Evolutionary conservation across 2,888 invertebrate genomes (phyloP).

Genomic region (Diarsia brunnea): DNA sequence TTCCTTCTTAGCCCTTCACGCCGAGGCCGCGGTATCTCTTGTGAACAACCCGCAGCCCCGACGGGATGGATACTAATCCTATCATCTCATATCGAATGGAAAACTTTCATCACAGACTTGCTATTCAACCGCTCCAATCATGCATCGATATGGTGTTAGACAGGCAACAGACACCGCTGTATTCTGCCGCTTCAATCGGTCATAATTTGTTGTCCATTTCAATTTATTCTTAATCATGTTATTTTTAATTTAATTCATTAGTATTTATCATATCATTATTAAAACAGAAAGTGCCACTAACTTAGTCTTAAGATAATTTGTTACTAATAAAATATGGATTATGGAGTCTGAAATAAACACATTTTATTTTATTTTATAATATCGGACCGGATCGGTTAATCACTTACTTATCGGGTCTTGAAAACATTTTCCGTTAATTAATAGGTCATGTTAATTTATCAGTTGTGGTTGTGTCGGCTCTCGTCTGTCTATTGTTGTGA

Average conservation of each 20-base stretch:
- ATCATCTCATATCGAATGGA: conserved; percentile 32
- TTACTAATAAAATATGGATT: too few relatives aligned
- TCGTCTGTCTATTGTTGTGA: conserved; percentile 34
- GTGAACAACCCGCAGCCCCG: too few relatives aligned
- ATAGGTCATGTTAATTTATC: conserved; percentile 20
- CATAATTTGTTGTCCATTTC: too few relatives aligned
- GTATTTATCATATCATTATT: too few relatives aligned
- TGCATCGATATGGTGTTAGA: conserved; percentile 32
- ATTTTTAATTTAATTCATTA: too few relatives aligned
- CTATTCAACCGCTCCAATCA: conserved; percentile 41
- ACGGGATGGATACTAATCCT: neutral
- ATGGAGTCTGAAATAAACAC: too few relatives aligned
- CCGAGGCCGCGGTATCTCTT: too few relatives aligned
- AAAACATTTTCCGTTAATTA: conserved; percentile 49
- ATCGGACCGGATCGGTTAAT: conserved; percentile 48
- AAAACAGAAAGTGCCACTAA: too few relatives aligned
- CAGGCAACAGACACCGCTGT: conserved; percentile 29
- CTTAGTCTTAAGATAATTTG: too few relatives aligned
- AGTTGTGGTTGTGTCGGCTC: conserved; percentile 26
- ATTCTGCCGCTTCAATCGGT: conserved; percentile 25
- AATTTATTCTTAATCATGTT: too few relatives aligned
- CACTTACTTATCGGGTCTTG: conserved; percentile 38
- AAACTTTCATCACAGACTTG: conserved; percentile 52
- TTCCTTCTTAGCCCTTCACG: too few relatives aligned
- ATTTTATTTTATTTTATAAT: too few relatives aligned